A percentile compares a stretch with the other conserved stretches of the same genome.
Conservation (phyloP, 1,140 invertebrate species). For the Lepidostoma basale region DNA sequence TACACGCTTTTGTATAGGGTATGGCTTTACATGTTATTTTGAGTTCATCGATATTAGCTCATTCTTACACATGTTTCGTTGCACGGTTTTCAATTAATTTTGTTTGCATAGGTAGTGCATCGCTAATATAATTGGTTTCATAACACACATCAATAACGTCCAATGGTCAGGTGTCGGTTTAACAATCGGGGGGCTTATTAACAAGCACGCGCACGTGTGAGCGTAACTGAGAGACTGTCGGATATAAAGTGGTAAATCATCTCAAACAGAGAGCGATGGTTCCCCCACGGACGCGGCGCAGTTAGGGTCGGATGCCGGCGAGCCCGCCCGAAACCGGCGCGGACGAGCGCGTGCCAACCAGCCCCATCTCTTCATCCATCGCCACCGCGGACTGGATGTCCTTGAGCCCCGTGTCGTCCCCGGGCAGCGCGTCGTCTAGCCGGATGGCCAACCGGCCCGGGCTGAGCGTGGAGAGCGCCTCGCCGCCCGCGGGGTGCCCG, state of each 20-base stretch:
- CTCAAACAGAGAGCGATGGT: neutral
- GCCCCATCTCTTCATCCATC: slow-evolving; percentile 13
- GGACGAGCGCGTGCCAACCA: neutral
- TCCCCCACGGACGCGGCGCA: neutral
- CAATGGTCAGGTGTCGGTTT: slow-evolving; percentile 3
- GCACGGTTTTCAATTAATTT: neutral
- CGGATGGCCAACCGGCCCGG: neutral
- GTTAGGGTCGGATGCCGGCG: slow-evolving; percentile 10
- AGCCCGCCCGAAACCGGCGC: slow-evolving; percentile 8
- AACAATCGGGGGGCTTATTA: neutral
- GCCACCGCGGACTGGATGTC: slow-evolving; percentile 19
- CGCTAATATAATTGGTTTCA: too few species aligned
- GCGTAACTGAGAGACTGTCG: too few species aligned
- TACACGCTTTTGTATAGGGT: too few species aligned
- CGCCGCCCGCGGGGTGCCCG: neutral
- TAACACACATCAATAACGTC: too few species aligned
- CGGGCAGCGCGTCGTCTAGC: neutral
- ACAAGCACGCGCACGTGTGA: neutral
- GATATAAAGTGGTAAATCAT: neutral
- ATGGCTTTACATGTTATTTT: too few species aligned
- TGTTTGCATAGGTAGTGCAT: too few species aligned
- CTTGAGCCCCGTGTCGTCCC: slow-evolving; percentile 4
- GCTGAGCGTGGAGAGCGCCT: neutral
- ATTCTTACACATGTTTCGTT: too few species aligned
- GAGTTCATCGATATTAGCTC: too few species aligned